phyloP scores from a whole-genome alignment of 2,113 vertebrate species.

The Galbula dea region DNA sequence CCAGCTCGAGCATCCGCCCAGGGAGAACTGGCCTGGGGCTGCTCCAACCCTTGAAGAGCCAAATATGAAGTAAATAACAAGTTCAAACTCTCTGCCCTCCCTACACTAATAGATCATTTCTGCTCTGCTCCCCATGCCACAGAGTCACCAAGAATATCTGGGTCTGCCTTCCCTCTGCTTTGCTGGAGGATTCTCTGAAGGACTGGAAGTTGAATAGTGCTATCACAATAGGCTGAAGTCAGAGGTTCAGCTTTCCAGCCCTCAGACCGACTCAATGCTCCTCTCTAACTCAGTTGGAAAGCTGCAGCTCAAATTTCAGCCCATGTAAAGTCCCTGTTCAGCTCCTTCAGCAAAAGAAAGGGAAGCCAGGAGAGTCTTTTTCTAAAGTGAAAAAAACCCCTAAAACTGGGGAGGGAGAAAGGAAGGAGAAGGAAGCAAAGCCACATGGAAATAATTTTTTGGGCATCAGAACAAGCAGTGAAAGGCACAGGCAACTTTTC shows the following conservation, averaged over 20 bases:
- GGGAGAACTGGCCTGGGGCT: background rate
- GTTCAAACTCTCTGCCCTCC: background rate
- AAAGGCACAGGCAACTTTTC: slow-evolving; percentile 16
- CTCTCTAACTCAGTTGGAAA: slow-evolving; percentile 50
- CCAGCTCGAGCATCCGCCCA: background rate
- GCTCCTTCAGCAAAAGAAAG: slow-evolving; percentile 1
- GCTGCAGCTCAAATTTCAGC: slow-evolving; percentile 64
- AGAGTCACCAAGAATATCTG: background rate
- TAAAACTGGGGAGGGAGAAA: background rate
- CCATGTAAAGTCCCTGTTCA: slow-evolving; percentile 33
- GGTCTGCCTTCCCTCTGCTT: background rate
- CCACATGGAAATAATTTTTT: background rate
- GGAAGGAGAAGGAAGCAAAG: slow-evolving; percentile 16
- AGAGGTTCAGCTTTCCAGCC: slow-evolving; percentile 42
- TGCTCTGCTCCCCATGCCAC: background rate
- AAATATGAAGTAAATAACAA: slow-evolving; percentile 21
- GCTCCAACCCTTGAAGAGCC: background rate
- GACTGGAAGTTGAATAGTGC: background rate
- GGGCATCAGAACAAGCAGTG: slow-evolving; percentile 7
- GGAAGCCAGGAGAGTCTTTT: slow-evolving; percentile 8
- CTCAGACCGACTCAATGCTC: slow-evolving; percentile 24
- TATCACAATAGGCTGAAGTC: slow-evolving; percentile 51
- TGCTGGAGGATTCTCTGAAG: slow-evolving; percentile 14
- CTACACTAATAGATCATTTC: background rate
- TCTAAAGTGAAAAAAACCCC: slow-evolving; percentile 3